Percentiles rank a stretch among this genome's conserved stretches.
Evolutionary conservation across 2,888 invertebrate species (phyloP).

Genomic region (Acleris laterana): DNA sequence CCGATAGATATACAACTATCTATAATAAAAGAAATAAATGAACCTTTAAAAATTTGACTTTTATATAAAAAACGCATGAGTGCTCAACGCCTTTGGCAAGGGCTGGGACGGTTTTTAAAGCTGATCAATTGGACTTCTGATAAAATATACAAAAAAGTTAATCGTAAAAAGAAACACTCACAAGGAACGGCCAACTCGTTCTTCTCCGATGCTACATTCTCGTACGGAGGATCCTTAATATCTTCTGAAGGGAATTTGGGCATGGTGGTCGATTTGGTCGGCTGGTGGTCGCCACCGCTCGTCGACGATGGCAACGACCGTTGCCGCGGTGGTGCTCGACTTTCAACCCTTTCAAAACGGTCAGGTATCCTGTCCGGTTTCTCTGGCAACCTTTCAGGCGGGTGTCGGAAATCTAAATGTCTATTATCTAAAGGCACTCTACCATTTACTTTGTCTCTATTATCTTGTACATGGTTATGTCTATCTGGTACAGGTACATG

Average conservation of each 20-base stretch:
- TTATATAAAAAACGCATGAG: too few relatives aligned
- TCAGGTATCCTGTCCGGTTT: constrained; percentile 48
- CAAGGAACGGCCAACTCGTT: constrained; percentile 70
- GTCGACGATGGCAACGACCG: constrained; percentile 71
- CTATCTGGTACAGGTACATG: constrained; percentile 30
- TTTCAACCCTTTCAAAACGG: constrained; percentile 57
- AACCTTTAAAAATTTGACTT: too few relatives aligned
- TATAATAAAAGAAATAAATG: too few relatives aligned
- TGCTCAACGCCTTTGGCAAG: too few relatives aligned
- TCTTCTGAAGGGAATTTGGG: constrained; percentile 83
- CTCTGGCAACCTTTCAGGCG: constrained; percentile 65
- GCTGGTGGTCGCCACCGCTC: constrained; percentile 64
- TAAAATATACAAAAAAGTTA: neutral
- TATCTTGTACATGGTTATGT: constrained; percentile 40
- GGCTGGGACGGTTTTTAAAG: too few relatives aligned
- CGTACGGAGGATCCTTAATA: constrained; percentile 71
- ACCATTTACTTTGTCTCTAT: constrained; percentile 37
- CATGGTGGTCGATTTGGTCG: constrained; percentile 84
- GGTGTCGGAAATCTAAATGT: constrained; percentile 53
- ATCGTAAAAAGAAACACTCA: constrained; percentile 52
- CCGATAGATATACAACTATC: too few relatives aligned
- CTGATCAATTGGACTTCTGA: too few relatives aligned
- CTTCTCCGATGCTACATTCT: constrained; percentile 71
- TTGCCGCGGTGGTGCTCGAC: constrained; percentile 71
- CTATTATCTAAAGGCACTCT: constrained; percentile 39